phyloP scores from a whole-genome alignment of 2,113 vertebrate genomes.

The Tenebrosternarchus preto region DNA sequence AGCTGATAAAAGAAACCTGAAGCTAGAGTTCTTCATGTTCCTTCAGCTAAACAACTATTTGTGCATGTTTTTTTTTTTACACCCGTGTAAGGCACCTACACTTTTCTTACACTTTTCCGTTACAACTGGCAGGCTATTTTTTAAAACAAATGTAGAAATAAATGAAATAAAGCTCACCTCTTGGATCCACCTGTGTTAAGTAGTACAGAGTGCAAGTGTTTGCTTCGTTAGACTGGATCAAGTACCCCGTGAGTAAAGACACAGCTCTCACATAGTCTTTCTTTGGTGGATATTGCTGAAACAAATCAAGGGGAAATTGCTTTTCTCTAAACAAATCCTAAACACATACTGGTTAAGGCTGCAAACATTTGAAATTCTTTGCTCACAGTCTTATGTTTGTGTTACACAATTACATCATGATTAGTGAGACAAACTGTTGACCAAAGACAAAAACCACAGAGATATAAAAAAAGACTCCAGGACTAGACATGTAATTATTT shows the following conservation, averaged over 20 bases:
- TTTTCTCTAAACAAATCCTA: background rate
- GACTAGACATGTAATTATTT: slow-evolving; percentile 47
- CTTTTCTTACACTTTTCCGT: background rate
- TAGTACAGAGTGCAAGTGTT: slow-evolving; percentile 78
- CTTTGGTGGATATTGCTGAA: slow-evolving; percentile 83
- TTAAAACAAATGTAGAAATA: background rate
- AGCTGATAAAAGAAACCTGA: slow-evolving; percentile 46
- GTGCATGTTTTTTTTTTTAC: slow-evolving; percentile 32
- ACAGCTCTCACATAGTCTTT: slow-evolving; percentile 85
- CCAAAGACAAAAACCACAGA: slow-evolving; percentile 31
- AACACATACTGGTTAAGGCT: background rate
- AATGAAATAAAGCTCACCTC: slow-evolving; percentile 70
- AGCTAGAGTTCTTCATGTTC: slow-evolving; percentile 30
- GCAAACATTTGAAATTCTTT: background rate
- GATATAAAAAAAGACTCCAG: slow-evolving; percentile 1
- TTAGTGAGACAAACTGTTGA: slow-evolving; percentile 18
- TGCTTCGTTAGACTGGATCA: slow-evolving; percentile 77
- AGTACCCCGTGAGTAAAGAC: slow-evolving; percentile 80
- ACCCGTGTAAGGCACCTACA: background rate
- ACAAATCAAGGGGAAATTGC: background rate
- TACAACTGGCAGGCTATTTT: background rate
- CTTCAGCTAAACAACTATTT: background rate
- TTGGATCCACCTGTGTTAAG: slow-evolving; percentile 87
- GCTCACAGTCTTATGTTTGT: background rate
- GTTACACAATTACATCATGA: slow-evolving; percentile 6